Percentiles rank a stretch among this genome's conserved stretches.
Evolutionary conservation across 2,888 invertebrate genomes (phyloP).

Genomic region (Xestoiulus laeticollis): DNA sequence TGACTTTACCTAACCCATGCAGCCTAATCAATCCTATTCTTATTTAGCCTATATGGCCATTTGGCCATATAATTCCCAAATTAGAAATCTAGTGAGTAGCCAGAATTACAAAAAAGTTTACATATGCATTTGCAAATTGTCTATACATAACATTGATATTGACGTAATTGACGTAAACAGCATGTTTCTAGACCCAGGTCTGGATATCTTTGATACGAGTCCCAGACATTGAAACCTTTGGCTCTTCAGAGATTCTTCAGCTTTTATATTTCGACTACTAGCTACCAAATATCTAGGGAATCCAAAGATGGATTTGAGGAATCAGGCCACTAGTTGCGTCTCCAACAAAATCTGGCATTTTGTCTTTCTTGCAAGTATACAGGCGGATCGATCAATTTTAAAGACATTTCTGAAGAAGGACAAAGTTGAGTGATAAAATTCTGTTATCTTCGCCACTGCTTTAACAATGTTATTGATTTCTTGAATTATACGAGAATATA

Average conservation of each 20-base stretch:
- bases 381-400: not conserved
- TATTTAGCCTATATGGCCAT: too few species aligned
- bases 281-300: not conserved
- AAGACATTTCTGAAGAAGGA: not conserved
- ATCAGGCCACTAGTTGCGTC: slow-evolving; percentile 28
- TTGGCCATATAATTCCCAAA: too few species aligned
- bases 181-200: too few species aligned
- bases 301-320: not conserved
- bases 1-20: too few species aligned
- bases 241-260: not conserved
- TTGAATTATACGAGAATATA: not conserved
- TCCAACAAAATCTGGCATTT: not conserved
- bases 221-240: not conserved
- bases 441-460: not conserved
- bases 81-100: too few species aligned
- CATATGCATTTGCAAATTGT: too few species aligned
- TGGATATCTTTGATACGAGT: too few species aligned
- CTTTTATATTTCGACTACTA: not conserved
- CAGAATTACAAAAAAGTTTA: too few species aligned
- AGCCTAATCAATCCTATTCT: too few species aligned
- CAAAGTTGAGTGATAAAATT: slow-evolving; percentile 30
- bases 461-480: slow-evolving; percentile 19
- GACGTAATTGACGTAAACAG: too few species aligned
- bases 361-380: not conserved
- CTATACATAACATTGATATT: too few species aligned